Conservation (phyloP, 2,797 vertebrate species). For the Amblyraja radiata region DNA sequence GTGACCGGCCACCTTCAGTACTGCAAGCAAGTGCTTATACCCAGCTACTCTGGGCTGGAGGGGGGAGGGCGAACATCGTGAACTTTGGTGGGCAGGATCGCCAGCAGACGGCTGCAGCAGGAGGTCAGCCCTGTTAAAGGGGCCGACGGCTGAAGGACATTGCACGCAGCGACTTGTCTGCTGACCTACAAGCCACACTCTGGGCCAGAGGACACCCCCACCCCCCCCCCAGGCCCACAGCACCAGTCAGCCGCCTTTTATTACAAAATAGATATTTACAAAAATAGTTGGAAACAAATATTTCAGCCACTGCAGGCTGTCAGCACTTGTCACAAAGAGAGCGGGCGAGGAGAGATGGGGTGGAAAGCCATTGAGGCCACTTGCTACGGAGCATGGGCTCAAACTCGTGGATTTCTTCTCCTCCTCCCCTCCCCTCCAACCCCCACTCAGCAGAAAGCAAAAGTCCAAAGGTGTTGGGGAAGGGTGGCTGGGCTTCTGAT, state of each 20-base stretch:
- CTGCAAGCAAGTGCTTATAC: background rate
- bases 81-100: no score
- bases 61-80: background rate
- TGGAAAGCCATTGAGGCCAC: background rate
- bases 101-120: background rate
- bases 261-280: conserved; percentile 36
- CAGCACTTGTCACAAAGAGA: background rate
- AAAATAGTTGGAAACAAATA: conserved; percentile 22
- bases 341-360: background rate
- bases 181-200: background rate
- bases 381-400: background rate
- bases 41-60: background rate
- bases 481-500: background rate
- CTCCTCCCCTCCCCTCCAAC: no score
- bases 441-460: background rate
- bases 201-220: background rate
- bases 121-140: background rate
- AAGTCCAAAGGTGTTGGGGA: background rate
- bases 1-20: background rate
- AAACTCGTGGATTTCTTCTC: background rate
- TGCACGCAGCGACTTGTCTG: background rate
- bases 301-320: background rate
- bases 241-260: background rate
- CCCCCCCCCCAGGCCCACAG: background rate
- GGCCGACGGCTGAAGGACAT: no score